phyloP scores from a whole-genome alignment of 2,888 invertebrate species.

The Philaethria dido region DNA sequence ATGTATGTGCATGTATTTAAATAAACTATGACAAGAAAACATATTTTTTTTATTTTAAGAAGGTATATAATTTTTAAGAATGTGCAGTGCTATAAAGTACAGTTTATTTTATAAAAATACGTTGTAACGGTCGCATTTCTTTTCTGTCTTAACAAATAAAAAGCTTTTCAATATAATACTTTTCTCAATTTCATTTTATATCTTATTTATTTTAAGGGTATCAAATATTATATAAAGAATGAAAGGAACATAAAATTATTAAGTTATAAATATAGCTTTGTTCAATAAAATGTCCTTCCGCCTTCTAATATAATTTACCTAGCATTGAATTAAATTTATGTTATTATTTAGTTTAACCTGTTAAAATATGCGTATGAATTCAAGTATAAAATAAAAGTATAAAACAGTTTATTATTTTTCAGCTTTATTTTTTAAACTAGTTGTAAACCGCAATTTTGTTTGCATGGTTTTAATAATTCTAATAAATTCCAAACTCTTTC shows the following conservation, averaged over 20 bases:
- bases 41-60: too few species aligned
- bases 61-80: too few species aligned
- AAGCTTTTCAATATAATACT: neutral
- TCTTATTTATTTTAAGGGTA: constrained; percentile 1
- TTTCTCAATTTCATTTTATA: neutral
- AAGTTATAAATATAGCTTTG: neutral
- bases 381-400: neutral
- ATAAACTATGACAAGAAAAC: too few species aligned
- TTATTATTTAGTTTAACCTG: constrained; percentile 51
- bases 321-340: constrained; percentile 51
- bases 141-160: neutral
- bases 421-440: too few species aligned
- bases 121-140: neutral
- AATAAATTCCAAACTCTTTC: too few species aligned
- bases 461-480: too few species aligned
- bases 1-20: too few species aligned
- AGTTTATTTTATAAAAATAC: neutral
- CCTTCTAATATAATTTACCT: constrained; percentile 41
- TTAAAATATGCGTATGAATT: neutral
- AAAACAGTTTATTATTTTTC: too few species aligned
- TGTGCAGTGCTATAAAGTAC: neutral
- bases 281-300: constrained; percentile 11
- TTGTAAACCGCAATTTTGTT: too few species aligned
- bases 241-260: constrained; percentile 11
- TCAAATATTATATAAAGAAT: constrained; percentile 13